These are phyloP conservation scores for Sebastes trivittatus DNA, from an alignment of 2,797 vertebrate genomes.

Conservation along the genomic window DNA sequence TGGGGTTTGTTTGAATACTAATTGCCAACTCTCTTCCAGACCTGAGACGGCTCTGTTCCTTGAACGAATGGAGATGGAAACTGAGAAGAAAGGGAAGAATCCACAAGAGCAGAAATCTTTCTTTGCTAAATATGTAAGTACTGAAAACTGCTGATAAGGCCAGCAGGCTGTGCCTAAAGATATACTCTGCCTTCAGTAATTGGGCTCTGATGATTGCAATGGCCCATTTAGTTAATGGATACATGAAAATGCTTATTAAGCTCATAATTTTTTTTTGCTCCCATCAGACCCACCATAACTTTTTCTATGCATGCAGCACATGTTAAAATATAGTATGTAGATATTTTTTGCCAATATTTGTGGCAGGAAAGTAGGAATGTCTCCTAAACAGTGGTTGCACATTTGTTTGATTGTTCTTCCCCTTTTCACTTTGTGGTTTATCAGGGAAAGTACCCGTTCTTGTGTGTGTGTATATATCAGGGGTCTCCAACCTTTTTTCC, in stretches of 20 bases:
- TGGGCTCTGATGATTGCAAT: slow-evolving; percentile 11
- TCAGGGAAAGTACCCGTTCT: background rate
- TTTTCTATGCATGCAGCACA: background rate
- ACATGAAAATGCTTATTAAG: background rate
- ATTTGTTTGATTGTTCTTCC: background rate
- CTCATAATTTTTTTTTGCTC: background rate
- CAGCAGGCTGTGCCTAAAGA: background rate
- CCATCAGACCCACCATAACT: background rate
- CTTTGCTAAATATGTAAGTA: slow-evolving; percentile 95
- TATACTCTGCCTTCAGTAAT: background rate
- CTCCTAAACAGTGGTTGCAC: background rate
- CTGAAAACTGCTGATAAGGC: slow-evolving; percentile 4
- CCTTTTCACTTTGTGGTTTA: background rate
- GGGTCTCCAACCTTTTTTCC: background rate
- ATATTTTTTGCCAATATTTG: background rate
- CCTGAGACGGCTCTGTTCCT: slow-evolving; percentile 91
- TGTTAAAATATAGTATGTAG: background rate
- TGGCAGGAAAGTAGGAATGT: background rate
- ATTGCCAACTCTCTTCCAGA: slow-evolving; percentile 67
- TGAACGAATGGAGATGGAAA: slow-evolving; percentile 89
- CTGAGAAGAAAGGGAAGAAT: slow-evolving; percentile 92
- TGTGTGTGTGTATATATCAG: background rate
- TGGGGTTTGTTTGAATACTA: slow-evolving; percentile 25
- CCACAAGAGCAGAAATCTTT: slow-evolving; percentile 96
- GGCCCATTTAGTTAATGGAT: background rate